Conservation (phyloP, 1,140 invertebrate genomes). For the Eufriesea mexicana region DNA sequence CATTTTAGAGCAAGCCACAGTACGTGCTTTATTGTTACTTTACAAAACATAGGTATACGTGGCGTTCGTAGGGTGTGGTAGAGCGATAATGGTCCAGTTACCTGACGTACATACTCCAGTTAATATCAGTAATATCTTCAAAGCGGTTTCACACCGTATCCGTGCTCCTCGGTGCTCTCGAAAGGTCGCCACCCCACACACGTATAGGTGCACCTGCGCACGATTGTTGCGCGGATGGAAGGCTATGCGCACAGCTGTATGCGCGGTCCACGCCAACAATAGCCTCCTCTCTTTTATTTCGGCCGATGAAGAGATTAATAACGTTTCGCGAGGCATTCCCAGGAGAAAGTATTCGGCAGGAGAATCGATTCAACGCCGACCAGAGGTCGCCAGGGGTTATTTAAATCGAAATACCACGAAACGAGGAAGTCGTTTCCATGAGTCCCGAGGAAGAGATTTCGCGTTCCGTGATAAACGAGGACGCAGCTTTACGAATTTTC, state of each 20-base stretch:
- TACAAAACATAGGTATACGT: too few species aligned
- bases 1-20: not conserved
- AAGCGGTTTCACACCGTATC: slow-evolving; percentile 33
- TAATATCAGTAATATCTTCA: slow-evolving; percentile 40
- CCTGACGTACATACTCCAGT: slow-evolving; percentile 21
- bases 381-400: slow-evolving; percentile 26
- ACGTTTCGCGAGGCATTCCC: slow-evolving; percentile 41
- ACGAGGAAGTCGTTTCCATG: slow-evolving; percentile 38
- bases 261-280: slow-evolving; percentile 39
- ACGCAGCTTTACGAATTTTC: not conserved
- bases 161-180: not conserved
- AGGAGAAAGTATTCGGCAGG: slow-evolving; percentile 45
- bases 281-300: slow-evolving; percentile 43
- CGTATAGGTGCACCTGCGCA: slow-evolving; percentile 36
- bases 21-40: not conserved
- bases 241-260: not conserved
- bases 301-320: slow-evolving; percentile 55
- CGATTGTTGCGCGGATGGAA: not conserved
- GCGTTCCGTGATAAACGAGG: not conserved
- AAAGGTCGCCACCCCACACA: slow-evolving; percentile 25
- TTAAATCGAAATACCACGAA: slow-evolving; percentile 49
- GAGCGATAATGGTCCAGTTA: slow-evolving; percentile 20
- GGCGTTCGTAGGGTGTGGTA: slow-evolving; percentile 17
- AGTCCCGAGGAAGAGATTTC: not conserved
- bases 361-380: not conserved